Evolutionary conservation across 2,888 invertebrate species (phyloP), one percentile per base, ranked within the genome.

Genomic region (Tyria jacobaeae): DNA sequence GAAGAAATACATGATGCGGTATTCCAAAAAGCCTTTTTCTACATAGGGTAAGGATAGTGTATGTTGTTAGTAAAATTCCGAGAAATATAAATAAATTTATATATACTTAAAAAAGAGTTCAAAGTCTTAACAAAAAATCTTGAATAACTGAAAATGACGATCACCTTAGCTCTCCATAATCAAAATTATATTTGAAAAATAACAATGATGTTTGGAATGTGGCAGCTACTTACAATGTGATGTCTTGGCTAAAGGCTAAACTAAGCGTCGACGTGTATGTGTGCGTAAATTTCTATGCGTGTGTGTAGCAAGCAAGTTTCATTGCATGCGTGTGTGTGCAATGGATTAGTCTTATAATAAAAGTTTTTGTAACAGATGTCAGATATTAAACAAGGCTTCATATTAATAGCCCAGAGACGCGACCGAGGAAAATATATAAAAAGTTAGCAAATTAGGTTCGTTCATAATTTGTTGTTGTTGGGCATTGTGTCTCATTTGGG

Each of bases 291-390:
- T 61, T 77, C n/a, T 81, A 69, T 66, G 77, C 81, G 73, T 70
- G 78, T 75, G 79, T 69, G 76, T 17, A 44, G 78, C 79, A 79
- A 76, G 68, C 65, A 75, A 76, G 68, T 71, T 60, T 71, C 65
- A 76, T 72, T 84, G 83, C 80, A 73, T 78, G 80, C 65, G 75
- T 79, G 71, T 83, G 87, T 88, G 86, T 92, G 92, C 93, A 92
- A 92, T 91, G 92, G 93, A 94, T 94, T 93, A 94, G 91, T 89
- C 85, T 94, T 92, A 93, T 93, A 93, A 94, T 94, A 94, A 94
- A 94, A 94, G 93, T 94, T 94, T 94, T 93, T 92, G 93, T 89
- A 92, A 92, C 93, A 94, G 92, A 93, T 94, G 93, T 92, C 92
- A 91, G 90, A 93, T 94, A 94, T 94, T 94, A 94, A 94, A 92